Base-by-base conservation (phyloP, 2,888 invertebrate species). In the Choreutis nemorana region DNA sequence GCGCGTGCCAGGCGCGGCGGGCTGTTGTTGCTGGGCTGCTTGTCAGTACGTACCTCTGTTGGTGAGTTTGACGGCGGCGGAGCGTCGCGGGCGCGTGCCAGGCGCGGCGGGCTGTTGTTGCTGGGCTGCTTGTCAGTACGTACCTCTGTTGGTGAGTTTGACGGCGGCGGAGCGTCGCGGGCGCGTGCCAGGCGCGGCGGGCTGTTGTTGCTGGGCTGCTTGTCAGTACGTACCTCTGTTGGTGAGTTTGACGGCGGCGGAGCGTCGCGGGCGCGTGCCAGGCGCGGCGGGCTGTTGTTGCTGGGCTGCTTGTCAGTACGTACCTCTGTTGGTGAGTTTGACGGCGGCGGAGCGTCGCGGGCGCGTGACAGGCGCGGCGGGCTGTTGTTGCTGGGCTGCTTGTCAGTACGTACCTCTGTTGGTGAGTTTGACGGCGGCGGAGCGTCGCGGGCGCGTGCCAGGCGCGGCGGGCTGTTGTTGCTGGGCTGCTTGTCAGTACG, bases 151-250 rank as follows among this genome's bases (percentile, higher is more conserved):
- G 56, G 83, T 82, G 34, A 83, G 77, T 50, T 82, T 81, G 42
- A 82, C 86, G 41, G 87, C 87, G 30, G 87, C 86, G 22, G 85
- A 81, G 39, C 87, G 78, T 29, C 85, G 80, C 25, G 87, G 87
- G 28, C 87, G 81, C 26, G 87, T 87, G 34, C 81, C 84, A 31
- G 82, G 79, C n/a, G n/a, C n/a, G n/a, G n/a, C n/a, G n/a, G n/a
- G n/a, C n/a, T n/a, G n/a, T n/a, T n/a, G n/a, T n/a, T n/a, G n/a
- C n/a, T n/a, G n/a, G n/a, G n/a, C n/a, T n/a, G n/a, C n/a, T n/a
- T n/a, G n/a, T n/a, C n/a, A n/a, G n/a, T n/a, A n/a, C n/a, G 14
- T 34, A 70, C 72, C 73, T 61, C 71, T 39, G 55, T 83, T 83
- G 56, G 83, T 82, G 34, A 83, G 77, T 50, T 82, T 81, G 42